Base-by-base conservation (phyloP, 2,797 vertebrate genomes). In the Malurus leucopterus region DNA sequence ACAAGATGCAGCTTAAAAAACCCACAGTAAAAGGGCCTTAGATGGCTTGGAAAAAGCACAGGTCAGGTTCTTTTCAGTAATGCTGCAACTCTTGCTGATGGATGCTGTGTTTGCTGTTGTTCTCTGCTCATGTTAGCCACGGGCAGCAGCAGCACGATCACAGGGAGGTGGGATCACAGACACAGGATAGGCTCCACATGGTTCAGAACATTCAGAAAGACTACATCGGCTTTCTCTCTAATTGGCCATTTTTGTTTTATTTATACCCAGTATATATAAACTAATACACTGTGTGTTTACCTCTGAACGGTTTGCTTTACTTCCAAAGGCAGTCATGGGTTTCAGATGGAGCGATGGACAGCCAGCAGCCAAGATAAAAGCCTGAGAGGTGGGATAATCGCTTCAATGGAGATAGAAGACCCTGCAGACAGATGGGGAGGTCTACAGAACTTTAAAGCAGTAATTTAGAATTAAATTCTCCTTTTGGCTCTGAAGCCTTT, bases 391-490 rank as follows among this genome's bases (percentile, higher is more conserved):
- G 68, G 51, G 77, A 88, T 64, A 80, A 83, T 87, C 1, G 0
- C 80, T 86, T 81, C 58, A 75, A 71, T 54, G 21, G 70, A 88
- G 50, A 88, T 21, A 71, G 62, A 89, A 57, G 38, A 75, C 26
- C 24, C 49, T 64, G 38, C 6, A 40, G 90, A 91, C 57, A 83
- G 61, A 68, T 40, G 19, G 51, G 26, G 59, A 86, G 67, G 76
- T 64, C 38, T 72, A 30, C 8, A 43, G 23, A 43, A 77, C 46
- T 91, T 94, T 84, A 87, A 93, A 89, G 43, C 27, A 78, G 21
- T 44, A 62, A 77, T 83, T 88, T 64, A 87, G 75, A 91, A 90
- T 30, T 17, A 86, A 94, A 74, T 55, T 64, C 10, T 85, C 43
- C 26, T 80, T 91, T 81, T 86, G 86, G 53, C 11, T 43, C 46